Conservation (phyloP, 30 jellyfish, hydroid and myxozoan species). For the Turritopsis rubra region DNA sequence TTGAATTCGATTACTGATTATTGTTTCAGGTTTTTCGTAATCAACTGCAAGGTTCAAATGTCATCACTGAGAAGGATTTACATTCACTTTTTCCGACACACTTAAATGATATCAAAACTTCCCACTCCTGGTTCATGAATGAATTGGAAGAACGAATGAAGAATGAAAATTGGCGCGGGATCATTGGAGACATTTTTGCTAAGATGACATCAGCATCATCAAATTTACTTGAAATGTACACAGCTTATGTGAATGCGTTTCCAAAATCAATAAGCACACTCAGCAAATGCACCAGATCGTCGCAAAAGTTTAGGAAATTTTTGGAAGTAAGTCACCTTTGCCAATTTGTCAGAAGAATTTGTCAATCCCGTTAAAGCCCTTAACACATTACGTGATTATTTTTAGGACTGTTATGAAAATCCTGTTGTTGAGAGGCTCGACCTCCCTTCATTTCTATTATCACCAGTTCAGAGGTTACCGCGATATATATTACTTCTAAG, state of each 20-base stretch:
- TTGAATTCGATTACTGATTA: not conserved
- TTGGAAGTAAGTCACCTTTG: constrained; percentile 45
- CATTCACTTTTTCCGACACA: constrained; percentile 80
- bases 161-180: constrained; percentile 65
- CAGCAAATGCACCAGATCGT: constrained; percentile 81
- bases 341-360: not conserved
- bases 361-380: not conserved
- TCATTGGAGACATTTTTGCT: constrained; percentile 85
- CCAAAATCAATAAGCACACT: constrained; percentile 91
- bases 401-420: constrained; percentile 37
- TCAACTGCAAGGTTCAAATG: constrained; percentile 17
- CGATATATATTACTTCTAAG: constrained; percentile 73
- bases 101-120: constrained; percentile 47
- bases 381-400: not conserved
- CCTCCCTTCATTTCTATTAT: constrained; percentile 74
- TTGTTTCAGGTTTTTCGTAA: constrained; percentile 20
- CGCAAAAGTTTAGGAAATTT: constrained; percentile 79
- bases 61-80: constrained; percentile 29
- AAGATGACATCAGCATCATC: constrained; percentile 68
- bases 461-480: constrained; percentile 94
- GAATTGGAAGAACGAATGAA: constrained; percentile 84
- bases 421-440: constrained; percentile 70
- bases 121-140: constrained; percentile 80
- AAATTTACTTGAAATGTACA: constrained; percentile 57
- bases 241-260: constrained; percentile 77